These are phyloP conservation scores for Acronicta aceris DNA, from an alignment of 2,888 invertebrate species.

Conservation along the genomic window DNA sequence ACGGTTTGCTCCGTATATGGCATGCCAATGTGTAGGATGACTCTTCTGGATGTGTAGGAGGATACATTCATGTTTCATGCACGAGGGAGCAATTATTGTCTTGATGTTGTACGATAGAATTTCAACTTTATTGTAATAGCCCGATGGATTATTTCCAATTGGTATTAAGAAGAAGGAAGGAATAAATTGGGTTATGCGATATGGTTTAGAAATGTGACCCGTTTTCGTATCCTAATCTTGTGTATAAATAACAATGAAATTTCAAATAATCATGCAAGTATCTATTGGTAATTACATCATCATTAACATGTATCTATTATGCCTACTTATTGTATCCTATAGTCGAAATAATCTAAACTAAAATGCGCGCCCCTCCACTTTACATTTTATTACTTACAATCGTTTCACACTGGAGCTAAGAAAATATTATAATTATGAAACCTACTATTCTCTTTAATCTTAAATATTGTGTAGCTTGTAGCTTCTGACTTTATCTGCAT, in stretches of 20 bases:
- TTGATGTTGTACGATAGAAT: neutral
- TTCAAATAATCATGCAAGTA: neutral
- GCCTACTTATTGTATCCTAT: no score
- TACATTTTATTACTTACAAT: no score
- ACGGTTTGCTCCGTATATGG: constrained; percentile 2
- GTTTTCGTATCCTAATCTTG: constrained; percentile 3
- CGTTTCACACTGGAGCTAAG: no score
- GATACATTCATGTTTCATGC: constrained; percentile 3
- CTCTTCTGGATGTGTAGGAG: no score
- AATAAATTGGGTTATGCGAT: neutral
- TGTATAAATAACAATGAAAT: neutral
- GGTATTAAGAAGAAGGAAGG: neutral
- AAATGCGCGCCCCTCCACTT: no score
- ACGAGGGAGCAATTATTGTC: constrained; percentile 18
- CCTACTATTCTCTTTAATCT: no score
- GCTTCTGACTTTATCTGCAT: no score
- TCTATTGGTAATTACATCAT: no score
- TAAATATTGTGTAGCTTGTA: no score
- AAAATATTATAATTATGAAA: no score
- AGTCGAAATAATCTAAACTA: no score
- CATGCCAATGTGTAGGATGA: constrained; percentile 5
- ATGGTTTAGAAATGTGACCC: constrained; percentile 10
- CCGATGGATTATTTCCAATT: constrained; percentile 19
- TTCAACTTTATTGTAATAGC: neutral
- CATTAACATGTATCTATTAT: no score